These are phyloP conservation scores for Mohoua ochrocephala DNA, from an alignment of 2,113 vertebrate species.

Conservation along the genomic window DNA sequence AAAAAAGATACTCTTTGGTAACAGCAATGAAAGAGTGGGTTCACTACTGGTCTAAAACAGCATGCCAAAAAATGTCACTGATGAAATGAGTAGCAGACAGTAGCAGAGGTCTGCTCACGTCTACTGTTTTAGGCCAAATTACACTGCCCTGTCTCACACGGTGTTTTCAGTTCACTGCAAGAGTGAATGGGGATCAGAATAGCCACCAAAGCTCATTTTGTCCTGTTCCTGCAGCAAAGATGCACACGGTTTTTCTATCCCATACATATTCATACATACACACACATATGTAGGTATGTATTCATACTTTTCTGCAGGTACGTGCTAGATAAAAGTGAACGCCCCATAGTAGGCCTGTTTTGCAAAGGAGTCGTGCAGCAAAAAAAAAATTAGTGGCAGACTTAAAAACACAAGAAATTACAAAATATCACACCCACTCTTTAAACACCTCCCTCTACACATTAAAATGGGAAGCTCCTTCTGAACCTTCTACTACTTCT, in stretches of 20 bases:
- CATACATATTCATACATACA: not conserved
- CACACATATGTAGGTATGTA: not conserved
- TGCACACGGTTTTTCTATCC: not conserved
- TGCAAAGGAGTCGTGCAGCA: not conserved
- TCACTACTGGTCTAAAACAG: not conserved
- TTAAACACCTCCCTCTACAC: not conserved
- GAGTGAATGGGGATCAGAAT: not conserved
- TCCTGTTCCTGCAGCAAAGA: not conserved
- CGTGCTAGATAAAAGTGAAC: not conserved
- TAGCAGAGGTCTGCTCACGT: not conserved
- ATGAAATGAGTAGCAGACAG: not conserved
- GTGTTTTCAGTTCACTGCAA: not conserved
- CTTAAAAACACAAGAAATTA: not conserved
- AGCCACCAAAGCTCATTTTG: not conserved
- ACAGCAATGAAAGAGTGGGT: not conserved
- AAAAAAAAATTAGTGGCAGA: not conserved
- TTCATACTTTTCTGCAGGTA: not conserved
- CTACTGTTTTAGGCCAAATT: not conserved
- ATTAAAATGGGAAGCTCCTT: not conserved
- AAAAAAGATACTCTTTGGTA: not conserved
- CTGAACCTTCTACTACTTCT: not conserved
- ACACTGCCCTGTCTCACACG: not conserved
- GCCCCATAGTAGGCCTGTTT: not conserved
- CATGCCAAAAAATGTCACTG: not conserved
- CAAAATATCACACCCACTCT: not conserved